Evolutionary conservation across 2,797 vertebrate species (phyloP), one percentile per base, ranked within the genome.

Genomic region (Petrocephalus sullivani): DNA sequence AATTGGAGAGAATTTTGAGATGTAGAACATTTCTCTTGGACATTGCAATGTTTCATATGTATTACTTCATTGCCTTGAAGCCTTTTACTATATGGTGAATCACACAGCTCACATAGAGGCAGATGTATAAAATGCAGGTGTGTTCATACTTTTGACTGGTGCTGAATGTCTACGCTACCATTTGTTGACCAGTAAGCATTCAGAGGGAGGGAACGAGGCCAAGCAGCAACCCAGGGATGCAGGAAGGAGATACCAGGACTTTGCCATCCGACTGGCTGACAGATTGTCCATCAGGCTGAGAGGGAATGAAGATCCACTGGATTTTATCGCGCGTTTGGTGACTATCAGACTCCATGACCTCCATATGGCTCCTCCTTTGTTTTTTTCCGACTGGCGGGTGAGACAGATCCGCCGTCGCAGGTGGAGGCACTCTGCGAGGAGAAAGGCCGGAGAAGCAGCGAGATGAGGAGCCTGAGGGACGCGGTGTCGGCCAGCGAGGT

Each of bases 401-500:
- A 71, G 60, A 51, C 16, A 10, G 51, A 53, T 56, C 53, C 21
- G 33, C 10, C 8, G 6, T 21, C 89, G 7, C 87, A 97, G 97
- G 91, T 95, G 21, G 92, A 92, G 87, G 91, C 92, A 49, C 92
- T 95, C 88, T 91, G 67, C 88, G 91, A 95, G 86, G 97, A 97
- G 91, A 96, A 93, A 67, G 82, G 93, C 61, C 87, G 90, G 46
- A 87, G 96, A 67, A 96, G 91, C 94, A 93, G 93, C 89, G 95
- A 94, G 57, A 90, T 96, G 16, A 87, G 89, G 71, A 92, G 94
- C 90, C 90, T 98, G 91, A 96, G 97, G 93, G 96, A 97, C 92
- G 93, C 93, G 64, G 61, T 96, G 49, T 94, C 88, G 87, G 93
- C 95, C 91, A 95, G 96, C 92, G 97, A 99, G 92, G 92, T 97